phyloP scores from a whole-genome alignment of 2,888 invertebrate genomes.

The Pilophorus perplexus region DNA sequence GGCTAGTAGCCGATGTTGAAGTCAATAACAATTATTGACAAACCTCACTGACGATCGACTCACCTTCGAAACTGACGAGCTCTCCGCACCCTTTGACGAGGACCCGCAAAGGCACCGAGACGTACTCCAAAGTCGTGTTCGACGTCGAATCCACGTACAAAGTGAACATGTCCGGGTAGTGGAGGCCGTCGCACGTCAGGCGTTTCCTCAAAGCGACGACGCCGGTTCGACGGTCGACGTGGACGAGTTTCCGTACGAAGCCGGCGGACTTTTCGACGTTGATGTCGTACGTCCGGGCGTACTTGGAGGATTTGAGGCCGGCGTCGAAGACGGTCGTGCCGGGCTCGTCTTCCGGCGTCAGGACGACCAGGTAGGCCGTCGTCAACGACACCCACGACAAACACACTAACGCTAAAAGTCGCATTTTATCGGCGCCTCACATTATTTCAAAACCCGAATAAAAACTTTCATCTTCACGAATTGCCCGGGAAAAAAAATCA shows the following conservation, averaged over 20 bases:
- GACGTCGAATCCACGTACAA: constrained; percentile 84
- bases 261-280: constrained; percentile 77
- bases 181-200: constrained; percentile 74
- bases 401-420: too few species aligned
- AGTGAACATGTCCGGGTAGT: constrained; percentile 81
- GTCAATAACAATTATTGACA: too few species aligned
- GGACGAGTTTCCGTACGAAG: constrained; percentile 74
- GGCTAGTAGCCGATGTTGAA: too few species aligned
- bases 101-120: constrained; percentile 51
- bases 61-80: constrained; percentile 47
- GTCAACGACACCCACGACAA: constrained; percentile 9
- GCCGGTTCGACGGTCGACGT: constrained; percentile 72
- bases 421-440: too few species aligned
- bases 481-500: too few species aligned
- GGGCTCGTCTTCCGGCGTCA: constrained; percentile 47
- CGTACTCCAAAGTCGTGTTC: constrained; percentile 55
- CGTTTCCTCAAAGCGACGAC: constrained; percentile 69
- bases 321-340: constrained; percentile 48
- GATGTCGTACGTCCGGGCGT: constrained; percentile 66
- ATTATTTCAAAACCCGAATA: too few species aligned
- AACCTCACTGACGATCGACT: too few species aligned
- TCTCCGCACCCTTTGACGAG: constrained; percentile 50
- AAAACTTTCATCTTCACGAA: too few species aligned
- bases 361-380: constrained; percentile 37
- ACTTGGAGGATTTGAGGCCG: constrained; percentile 37